A percentile compares a stretch with the other conserved stretches of the same genome.
These are phyloP conservation scores for Apogon talboti DNA, from an alignment of 2,797 vertebrate species.

Conservation along the genomic window DNA sequence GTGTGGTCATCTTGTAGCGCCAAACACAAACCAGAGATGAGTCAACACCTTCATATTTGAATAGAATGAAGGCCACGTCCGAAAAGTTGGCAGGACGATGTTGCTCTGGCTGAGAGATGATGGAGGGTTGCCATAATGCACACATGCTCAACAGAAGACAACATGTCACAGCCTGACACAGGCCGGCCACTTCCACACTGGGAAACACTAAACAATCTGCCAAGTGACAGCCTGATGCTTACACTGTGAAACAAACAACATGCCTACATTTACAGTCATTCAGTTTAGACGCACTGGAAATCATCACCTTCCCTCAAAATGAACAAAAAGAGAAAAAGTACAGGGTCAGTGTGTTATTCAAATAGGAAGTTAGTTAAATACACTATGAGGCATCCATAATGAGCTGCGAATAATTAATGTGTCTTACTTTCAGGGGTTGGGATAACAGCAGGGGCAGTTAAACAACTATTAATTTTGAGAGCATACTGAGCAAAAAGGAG, in stretches of 20 bases:
- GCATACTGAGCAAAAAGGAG: too few species aligned
- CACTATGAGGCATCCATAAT: not conserved
- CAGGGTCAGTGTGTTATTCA: not conserved
- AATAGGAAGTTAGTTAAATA: not conserved
- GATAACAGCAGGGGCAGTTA: too few species aligned
- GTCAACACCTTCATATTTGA: slow-evolving; percentile 33
- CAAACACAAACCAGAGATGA: slow-evolving; percentile 44
- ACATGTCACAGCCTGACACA: slow-evolving; percentile 67
- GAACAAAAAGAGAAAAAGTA: not conserved
- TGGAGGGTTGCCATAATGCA: slow-evolving; percentile 46
- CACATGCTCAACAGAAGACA: slow-evolving; percentile 59
- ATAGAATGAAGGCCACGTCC: slow-evolving; percentile 57
- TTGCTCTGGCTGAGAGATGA: slow-evolving; percentile 55
- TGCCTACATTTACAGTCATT: slow-evolving; percentile 6
- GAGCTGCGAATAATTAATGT: not conserved
- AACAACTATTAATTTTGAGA: too few species aligned
- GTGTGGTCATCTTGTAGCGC: slow-evolving; percentile 16
- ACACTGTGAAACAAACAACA: not conserved
- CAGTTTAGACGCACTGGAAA: not conserved
- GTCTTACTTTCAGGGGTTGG: too few species aligned
- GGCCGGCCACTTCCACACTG: slow-evolving; percentile 34
- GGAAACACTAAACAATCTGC: slow-evolving; percentile 11
- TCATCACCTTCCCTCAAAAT: not conserved
- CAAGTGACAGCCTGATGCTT: slow-evolving; percentile 1
- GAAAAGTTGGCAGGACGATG: slow-evolving; percentile 55